Percentiles rank a stretch among this genome's conserved stretches.
Conservation (phyloP, 2,113 vertebrate species). For the Sminthopsis crassicaudata region DNA sequence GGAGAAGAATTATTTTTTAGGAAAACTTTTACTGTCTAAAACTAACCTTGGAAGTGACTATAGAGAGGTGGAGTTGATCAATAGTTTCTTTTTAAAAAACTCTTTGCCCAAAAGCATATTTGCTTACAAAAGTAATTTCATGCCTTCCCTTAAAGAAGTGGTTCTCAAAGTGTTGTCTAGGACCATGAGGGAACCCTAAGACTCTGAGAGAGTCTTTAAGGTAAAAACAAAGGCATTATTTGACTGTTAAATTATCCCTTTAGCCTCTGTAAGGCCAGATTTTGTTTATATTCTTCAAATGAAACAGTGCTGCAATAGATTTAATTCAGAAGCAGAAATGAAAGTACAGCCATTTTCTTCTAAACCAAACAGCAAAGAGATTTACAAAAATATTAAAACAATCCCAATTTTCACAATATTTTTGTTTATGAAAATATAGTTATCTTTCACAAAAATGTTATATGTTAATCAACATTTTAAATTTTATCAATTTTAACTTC, state of each 20-base stretch:
- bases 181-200: neutral
- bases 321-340: neutral
- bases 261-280: neutral
- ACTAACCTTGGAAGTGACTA: neutral
- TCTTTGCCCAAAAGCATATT: neutral
- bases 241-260: neutral
- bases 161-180: neutral
- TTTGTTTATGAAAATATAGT: neutral
- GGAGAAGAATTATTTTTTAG: neutral
- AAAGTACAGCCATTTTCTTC: neutral
- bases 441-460: neutral
- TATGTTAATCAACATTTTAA: neutral
- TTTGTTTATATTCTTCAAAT: neutral
- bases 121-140: neutral
- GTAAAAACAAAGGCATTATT: neutral
- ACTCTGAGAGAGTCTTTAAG: neutral
- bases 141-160: neutral
- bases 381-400: neutral
- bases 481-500: neutral
- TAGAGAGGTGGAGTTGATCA: neutral
- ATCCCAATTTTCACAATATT: neutral
- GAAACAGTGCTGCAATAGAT: neutral
- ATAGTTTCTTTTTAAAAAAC: neutral
- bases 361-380: neutral
- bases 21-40: neutral